These are phyloP conservation scores for Ectobius pallidus DNA, from an alignment of 2,888 invertebrate genomes.

Conservation along the genomic window DNA sequence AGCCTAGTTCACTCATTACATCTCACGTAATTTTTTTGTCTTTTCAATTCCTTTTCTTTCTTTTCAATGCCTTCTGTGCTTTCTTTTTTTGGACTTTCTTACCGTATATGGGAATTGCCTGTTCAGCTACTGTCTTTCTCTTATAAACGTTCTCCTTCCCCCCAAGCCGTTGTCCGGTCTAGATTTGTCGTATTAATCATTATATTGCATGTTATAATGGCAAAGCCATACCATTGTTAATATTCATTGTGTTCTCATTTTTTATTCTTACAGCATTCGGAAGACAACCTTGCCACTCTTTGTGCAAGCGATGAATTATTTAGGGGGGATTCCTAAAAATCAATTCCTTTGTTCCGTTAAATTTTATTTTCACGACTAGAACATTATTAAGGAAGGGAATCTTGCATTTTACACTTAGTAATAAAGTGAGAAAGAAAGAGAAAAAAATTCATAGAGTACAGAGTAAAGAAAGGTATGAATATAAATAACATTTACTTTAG, in stretches of 20 bases:
- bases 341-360: too few relatives aligned
- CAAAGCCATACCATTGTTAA: slow-evolving; percentile 3
- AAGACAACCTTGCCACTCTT: slow-evolving; percentile 5
- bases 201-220: slow-evolving; percentile 18
- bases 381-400: too few relatives aligned
- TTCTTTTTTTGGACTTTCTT: slow-evolving; percentile 10
- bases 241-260: slow-evolving; percentile 9
- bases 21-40: slow-evolving; percentile 22
- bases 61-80: slow-evolving; percentile 19
- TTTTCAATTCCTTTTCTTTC: slow-evolving; percentile 24
- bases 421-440: too few relatives aligned
- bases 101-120: slow-evolving; percentile 22
- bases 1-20: slow-evolving; percentile 21
- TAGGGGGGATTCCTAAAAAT: background rate
- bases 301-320: background rate
- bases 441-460: too few relatives aligned
- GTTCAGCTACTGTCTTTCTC: slow-evolving; percentile 13
- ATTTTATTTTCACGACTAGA: too few relatives aligned
- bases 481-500: too few relatives aligned
- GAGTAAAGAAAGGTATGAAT: too few relatives aligned
- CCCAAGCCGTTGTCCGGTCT: background rate
- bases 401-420: too few relatives aligned
- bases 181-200: slow-evolving; percentile 31
- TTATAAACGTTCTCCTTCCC: background rate
- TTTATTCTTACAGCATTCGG: background rate